phyloP scores from a whole-genome alignment of 2,113 vertebrate species.

The Kryptolebias marmoratus region DNA sequence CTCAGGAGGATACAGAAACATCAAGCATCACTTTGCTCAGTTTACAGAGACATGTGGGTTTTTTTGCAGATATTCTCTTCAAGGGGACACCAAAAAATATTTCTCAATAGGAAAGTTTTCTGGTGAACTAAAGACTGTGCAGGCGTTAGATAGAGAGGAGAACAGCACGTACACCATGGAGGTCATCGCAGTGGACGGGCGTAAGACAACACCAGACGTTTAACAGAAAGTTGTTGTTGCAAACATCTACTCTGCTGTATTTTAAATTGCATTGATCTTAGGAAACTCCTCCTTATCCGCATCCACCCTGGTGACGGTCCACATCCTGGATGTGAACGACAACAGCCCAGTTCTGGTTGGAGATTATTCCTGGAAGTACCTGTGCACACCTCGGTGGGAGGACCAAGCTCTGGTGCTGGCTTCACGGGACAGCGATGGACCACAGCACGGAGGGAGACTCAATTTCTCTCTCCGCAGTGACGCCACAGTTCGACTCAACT shows the following conservation, averaged over 20 bases:
- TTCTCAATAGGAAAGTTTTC: constrained; percentile 84
- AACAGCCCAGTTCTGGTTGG: constrained; percentile 82
- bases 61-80: constrained; percentile 81
- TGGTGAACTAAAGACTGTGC: constrained; percentile 81
- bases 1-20: neutral
- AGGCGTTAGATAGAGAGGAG: constrained; percentile 79
- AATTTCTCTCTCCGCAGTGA: constrained; percentile 84
- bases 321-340: constrained; percentile 84
- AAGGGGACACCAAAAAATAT: constrained; percentile 83
- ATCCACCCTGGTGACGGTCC: constrained; percentile 81
- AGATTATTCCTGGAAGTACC: constrained; percentile 83
- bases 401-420: constrained; percentile 83
- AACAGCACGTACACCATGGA: constrained; percentile 85
- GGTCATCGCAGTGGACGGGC: constrained; percentile 81
- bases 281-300: constrained; percentile 81
- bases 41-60: neutral
- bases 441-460: constrained; percentile 76
- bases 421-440: constrained; percentile 77
- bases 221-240: no score
- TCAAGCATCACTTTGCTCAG: neutral
- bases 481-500: constrained; percentile 80
- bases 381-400: constrained; percentile 86
- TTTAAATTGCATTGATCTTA: constrained; percentile 33
- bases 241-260: no score
- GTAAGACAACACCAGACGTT: constrained; percentile 62